A percentile compares a stretch with the other conserved stretches of the same genome.
Conservation (phyloP, 2,888 invertebrate species). For the Ochropacha duplaris region DNA sequence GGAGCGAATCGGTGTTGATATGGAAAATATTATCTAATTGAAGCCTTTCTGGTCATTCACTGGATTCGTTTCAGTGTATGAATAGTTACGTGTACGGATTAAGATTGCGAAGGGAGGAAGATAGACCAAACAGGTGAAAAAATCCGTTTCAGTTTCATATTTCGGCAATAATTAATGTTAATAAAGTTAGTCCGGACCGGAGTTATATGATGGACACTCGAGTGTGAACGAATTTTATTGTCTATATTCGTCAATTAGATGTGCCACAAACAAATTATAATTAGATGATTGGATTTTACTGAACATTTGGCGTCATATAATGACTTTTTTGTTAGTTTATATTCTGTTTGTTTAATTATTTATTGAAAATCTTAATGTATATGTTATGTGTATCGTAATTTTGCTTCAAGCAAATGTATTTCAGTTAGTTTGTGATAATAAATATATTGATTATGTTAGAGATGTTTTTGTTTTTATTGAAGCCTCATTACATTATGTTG, state of each 20-base stretch:
- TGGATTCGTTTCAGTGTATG: too few relatives aligned
- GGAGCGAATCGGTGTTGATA: too few relatives aligned
- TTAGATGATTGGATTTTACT: not conserved
- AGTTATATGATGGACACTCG: not conserved
- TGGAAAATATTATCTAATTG: too few relatives aligned
- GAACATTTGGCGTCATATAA: not conserved
- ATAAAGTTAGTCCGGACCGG: not conserved
- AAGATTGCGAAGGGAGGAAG: too few relatives aligned
- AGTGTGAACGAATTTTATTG: too few relatives aligned
- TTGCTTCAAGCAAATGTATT: constrained; percentile 1
- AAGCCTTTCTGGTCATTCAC: too few relatives aligned
- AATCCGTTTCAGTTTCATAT: not conserved
- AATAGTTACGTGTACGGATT: too few relatives aligned
- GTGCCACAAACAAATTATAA: not conserved
- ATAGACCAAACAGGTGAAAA: too few relatives aligned
- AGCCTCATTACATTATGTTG: not conserved
- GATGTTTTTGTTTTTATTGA: not conserved
- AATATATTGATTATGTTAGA: not conserved
- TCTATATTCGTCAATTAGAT: not conserved
- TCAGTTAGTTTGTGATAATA: constrained; percentile 3
- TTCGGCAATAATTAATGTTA: not conserved
- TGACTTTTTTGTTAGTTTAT: not conserved
- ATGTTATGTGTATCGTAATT: not conserved
- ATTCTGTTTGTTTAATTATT: not conserved
- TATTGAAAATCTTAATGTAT: not conserved